Evolutionary conservation across 1,140 invertebrate species (phyloP).

Genomic region (Heliconius nattereri): DNA sequence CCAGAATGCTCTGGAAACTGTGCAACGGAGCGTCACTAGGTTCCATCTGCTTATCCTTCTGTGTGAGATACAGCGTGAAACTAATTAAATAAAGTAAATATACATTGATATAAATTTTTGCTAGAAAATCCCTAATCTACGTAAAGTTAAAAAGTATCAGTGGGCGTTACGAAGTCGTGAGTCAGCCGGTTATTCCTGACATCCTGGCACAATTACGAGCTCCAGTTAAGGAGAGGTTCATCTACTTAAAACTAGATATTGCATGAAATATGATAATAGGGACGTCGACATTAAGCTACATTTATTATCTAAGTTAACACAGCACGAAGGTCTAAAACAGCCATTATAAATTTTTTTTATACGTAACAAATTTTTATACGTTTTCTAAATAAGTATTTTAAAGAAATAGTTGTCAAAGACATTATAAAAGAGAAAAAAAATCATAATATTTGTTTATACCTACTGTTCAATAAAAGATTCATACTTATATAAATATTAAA

Average conservation of each 20-base stretch:
- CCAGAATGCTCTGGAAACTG: no score
- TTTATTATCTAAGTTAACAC: not conserved
- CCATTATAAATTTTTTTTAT: not conserved
- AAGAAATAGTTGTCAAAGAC: no score
- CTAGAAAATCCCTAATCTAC: not conserved
- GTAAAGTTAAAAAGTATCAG: conserved; percentile 27
- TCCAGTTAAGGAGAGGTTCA: conserved; percentile 53
- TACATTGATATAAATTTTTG: not conserved
- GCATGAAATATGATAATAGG: not conserved
- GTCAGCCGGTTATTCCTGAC: conserved; percentile 70
- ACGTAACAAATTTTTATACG: no score
- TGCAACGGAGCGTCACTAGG: no score
- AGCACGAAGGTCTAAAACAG: not conserved
- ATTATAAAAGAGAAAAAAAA: no score
- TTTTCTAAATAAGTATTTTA: no score
- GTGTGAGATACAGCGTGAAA: no score
- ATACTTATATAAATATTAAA: not conserved
- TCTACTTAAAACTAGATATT: conserved; percentile 22
- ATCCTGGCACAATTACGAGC: conserved; percentile 66
- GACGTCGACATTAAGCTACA: conserved; percentile 3
- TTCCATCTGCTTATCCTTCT: no score
- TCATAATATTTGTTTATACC: no score
- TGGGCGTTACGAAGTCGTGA: conserved; percentile 49
- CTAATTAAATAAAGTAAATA: no score
- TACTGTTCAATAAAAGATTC: not conserved